These are phyloP conservation scores for Lamprotornis superbus DNA, from an alignment of 2,113 vertebrate genomes.

Conservation along the genomic window DNA sequence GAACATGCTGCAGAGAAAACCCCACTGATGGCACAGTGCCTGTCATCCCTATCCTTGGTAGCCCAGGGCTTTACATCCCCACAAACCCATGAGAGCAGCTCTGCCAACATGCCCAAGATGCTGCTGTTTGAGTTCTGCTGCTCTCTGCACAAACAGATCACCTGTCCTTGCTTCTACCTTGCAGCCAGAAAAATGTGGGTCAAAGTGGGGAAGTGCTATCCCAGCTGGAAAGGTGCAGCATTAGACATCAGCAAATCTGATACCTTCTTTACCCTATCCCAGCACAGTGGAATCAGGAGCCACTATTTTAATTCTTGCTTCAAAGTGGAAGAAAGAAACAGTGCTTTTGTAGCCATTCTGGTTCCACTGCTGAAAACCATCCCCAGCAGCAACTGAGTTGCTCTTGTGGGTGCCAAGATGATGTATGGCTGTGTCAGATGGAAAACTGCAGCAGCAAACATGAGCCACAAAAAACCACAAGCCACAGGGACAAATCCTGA, in stretches of 20 bases:
- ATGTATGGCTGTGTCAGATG: not conserved
- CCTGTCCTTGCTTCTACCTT: not conserved
- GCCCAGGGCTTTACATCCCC: rapidly evolving
- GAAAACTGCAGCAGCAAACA: not conserved
- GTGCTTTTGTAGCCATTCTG: not conserved
- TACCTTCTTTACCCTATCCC: not conserved
- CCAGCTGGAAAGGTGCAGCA: not conserved
- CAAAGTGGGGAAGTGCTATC: not conserved
- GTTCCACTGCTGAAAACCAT: not conserved
- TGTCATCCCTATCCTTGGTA: not conserved
- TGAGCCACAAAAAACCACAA: not conserved
- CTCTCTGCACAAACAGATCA: not conserved
- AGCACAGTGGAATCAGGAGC: not conserved
- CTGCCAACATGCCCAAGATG: not conserved
- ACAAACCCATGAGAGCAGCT: not conserved
- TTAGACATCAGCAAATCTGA: not conserved
- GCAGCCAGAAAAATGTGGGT: not conserved
- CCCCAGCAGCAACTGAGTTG: not conserved
- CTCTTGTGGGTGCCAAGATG: not conserved
- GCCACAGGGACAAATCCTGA: not conserved
- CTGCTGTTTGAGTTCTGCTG: not conserved
- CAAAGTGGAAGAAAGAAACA: not conserved
- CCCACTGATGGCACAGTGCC: not conserved
- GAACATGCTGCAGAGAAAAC: not conserved
- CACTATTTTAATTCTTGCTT: not conserved